Evolutionary conservation across 1,140 invertebrate genomes (phyloP), one percentile per base, ranked within the genome.

Genomic region (Pogonomyrmex californicus): DNA sequence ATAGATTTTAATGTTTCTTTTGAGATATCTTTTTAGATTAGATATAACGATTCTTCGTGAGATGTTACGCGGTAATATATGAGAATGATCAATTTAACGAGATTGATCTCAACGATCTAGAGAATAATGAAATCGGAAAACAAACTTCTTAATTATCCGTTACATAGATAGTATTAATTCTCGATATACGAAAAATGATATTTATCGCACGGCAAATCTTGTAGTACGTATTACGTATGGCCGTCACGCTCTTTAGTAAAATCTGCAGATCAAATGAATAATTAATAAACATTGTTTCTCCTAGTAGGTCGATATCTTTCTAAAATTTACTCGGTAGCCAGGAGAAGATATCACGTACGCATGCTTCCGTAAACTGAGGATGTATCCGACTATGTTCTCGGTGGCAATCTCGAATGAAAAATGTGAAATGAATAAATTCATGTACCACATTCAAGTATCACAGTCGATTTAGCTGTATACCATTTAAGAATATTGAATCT

Each of bases 161-260:
- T 70, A 81, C 38, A 2, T 81, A 70, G 49, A 33, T 81, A 70
- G 36, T 51, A 54, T 70, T 56, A 81, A 81, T 56, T 81, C 51
- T 70, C 23, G 36, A 70, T 38, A 1, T 81, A 56, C 1, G n/a
- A 79, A 41, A 49, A 70, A 33, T 54, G 47, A 81, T 23, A 70
- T 14, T 68, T 68, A 17, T 51, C 17, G 7, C 10, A 65, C 63
- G 49, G 38, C 65, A 56, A 9, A 44, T 70, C 49, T 81, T 68
- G 36, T 73, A 83, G 41, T 75, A 60, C 38, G 7, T 66, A 17
- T 23, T 75, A 60, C 38, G 7, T 66, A 17, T 23, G 70, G 51
- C 38, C 54, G 54, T 30, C 58, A 12, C 79, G 12, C 2, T 44
- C 47, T 63, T 47, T 68, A 81, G 23, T 41, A 30, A 66, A 38